Evolutionary conservation across 2,113 vertebrate genomes (phyloP).

Genomic region (Fulmarus glacialis): DNA sequence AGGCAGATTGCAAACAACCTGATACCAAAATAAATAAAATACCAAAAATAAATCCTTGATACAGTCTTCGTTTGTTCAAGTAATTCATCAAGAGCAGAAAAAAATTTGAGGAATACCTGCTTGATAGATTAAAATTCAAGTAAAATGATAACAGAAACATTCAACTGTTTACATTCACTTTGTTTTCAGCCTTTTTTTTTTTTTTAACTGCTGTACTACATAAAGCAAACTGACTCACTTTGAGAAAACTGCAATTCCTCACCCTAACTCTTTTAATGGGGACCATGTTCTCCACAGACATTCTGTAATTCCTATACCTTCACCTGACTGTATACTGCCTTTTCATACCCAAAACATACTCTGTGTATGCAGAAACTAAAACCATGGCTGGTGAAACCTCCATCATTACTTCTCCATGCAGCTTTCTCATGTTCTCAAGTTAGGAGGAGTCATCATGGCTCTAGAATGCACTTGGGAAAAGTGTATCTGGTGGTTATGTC

Average conservation of each 20-base stretch:
- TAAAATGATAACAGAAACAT: background rate
- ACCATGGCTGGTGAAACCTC: background rate
- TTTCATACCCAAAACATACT: background rate
- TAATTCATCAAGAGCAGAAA: background rate
- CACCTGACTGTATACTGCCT: background rate
- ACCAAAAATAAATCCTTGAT: background rate
- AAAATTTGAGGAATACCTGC: constrained; percentile 1
- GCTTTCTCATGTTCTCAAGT: background rate
- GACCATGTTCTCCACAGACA: background rate
- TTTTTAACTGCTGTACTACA: background rate
- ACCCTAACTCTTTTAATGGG: fast-evolving
- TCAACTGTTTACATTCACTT: background rate
- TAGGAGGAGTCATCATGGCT: background rate
- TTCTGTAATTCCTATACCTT: background rate
- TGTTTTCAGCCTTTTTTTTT: background rate
- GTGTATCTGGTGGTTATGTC: background rate
- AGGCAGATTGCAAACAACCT: background rate
- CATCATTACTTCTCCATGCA: fast-evolving
- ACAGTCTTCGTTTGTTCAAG: background rate
- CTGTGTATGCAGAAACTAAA: background rate
- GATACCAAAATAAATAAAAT: background rate
- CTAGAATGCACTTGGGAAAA: background rate
- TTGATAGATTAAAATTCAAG: background rate
- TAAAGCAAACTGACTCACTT: background rate
- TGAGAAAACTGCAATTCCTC: background rate